phyloP scores from a whole-genome alignment of 2,113 vertebrate genomes.

The Neolamprologus caudopunctatus region DNA sequence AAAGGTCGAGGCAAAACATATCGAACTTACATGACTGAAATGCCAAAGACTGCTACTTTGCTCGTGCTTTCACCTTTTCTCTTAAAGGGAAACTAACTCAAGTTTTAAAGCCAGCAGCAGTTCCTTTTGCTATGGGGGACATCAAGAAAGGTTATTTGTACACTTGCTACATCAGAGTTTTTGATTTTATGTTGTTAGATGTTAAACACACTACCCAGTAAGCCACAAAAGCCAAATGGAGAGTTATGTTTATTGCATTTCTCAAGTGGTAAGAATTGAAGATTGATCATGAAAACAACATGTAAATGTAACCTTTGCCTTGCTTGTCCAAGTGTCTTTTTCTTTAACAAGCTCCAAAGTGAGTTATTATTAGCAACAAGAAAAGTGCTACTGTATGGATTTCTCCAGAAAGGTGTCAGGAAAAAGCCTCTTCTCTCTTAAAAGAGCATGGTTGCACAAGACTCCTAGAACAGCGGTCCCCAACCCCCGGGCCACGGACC shows the following conservation, averaged over 20 bases:
- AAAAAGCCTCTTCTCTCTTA: too few species aligned
- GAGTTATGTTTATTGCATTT: background rate
- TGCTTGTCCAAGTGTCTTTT: background rate
- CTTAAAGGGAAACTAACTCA: background rate
- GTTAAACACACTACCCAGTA: background rate
- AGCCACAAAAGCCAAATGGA: background rate
- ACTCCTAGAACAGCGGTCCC: too few species aligned
- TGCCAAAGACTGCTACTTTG: background rate
- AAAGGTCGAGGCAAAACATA: conserved; percentile 11
- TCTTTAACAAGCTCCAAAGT: background rate
- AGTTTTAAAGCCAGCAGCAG: background rate
- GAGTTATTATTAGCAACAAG: background rate
- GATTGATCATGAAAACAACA: background rate
- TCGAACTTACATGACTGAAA: conserved; percentile 10
- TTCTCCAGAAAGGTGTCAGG: background rate
- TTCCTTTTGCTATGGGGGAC: background rate
- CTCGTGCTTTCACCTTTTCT: background rate
- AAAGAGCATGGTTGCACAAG: too few species aligned
- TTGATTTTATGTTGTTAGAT: background rate
- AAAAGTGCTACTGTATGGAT: background rate
- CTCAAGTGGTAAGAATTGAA: background rate
- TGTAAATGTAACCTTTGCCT: background rate
- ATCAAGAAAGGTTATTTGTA: background rate
- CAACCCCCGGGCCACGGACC: too few species aligned
- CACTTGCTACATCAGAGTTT: background rate